Conservation (phyloP, 1,140 invertebrate genomes). For the Holotrichia oblita region DNA sequence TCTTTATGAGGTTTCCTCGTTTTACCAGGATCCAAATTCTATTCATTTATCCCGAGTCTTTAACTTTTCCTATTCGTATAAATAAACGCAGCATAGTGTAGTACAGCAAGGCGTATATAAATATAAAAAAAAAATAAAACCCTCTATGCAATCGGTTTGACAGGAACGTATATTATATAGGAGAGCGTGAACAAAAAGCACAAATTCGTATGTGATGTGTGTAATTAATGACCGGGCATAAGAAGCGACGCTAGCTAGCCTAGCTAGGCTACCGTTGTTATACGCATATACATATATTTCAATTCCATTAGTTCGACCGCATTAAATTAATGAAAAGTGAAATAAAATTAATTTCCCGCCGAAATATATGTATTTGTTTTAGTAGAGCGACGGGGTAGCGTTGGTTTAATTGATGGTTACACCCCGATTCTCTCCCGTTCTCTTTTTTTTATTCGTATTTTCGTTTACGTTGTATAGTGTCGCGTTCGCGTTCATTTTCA, state of each 20-base stretch:
- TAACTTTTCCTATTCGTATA: too few species aligned
- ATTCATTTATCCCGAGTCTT: too few species aligned
- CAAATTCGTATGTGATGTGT: background rate
- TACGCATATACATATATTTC: constrained; percentile 22
- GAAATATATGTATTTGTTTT: constrained; percentile 30
- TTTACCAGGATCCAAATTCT: too few species aligned
- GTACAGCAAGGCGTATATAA: background rate
- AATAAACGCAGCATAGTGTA: too few species aligned
- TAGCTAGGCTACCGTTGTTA: background rate
- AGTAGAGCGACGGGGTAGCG: background rate
- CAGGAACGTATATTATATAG: background rate
- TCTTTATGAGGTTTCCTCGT: too few species aligned
- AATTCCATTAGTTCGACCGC: constrained; percentile 35
- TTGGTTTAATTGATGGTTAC: constrained; percentile 14
- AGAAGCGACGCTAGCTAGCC: background rate
- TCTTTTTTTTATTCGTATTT: too few species aligned
- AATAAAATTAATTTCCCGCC: constrained; percentile 23
- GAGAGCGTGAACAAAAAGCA: background rate
- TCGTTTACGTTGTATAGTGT: too few species aligned
- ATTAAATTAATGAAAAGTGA: constrained; percentile 37
- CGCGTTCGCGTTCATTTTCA: background rate
- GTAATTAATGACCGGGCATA: constrained; percentile 28
- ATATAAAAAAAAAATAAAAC: background rate
- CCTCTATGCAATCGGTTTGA: background rate
- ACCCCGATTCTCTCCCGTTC: background rate